These are phyloP conservation scores for Tonatia bakeri DNA, from an alignment of 2,113 vertebrate genomes.

Conservation along the genomic window DNA sequence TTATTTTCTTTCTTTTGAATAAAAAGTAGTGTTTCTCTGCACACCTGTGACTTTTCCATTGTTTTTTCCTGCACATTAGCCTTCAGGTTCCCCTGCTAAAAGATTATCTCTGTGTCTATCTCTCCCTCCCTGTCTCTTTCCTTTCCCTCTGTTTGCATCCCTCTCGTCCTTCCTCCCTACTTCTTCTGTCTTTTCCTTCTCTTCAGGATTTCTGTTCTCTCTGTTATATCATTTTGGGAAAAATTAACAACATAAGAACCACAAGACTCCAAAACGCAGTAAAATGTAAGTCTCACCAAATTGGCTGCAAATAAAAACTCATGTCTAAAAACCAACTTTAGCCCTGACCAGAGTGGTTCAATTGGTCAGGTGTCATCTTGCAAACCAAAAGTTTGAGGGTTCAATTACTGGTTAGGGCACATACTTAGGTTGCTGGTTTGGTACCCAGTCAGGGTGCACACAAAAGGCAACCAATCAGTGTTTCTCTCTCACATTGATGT, in stretches of 20 bases:
- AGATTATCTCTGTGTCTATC: background rate
- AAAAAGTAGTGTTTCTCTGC: background rate
- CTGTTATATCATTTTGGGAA: background rate
- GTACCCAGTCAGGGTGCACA: no score
- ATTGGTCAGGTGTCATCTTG: no score
- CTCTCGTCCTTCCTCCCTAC: background rate
- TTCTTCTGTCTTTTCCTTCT: background rate
- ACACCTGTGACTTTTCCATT: background rate
- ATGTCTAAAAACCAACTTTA: background rate
- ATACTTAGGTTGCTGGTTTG: no score
- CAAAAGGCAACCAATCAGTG: no score
- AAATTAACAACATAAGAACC: slow-evolving; percentile 3
- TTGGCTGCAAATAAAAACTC: background rate
- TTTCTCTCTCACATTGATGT: no score
- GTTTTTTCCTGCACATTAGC: background rate
- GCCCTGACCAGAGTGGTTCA: no score
- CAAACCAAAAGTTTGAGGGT: no score
- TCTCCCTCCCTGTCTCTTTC: background rate
- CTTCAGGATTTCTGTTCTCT: background rate
- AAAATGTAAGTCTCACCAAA: background rate
- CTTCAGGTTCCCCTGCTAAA: background rate
- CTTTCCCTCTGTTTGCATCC: background rate
- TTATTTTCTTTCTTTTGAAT: slow-evolving; percentile 33
- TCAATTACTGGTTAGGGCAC: no score
- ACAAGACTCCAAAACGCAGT: background rate